These are phyloP conservation scores for Trogon melanurus DNA, from an alignment of 2,113 vertebrate species.

Conservation along the genomic window DNA sequence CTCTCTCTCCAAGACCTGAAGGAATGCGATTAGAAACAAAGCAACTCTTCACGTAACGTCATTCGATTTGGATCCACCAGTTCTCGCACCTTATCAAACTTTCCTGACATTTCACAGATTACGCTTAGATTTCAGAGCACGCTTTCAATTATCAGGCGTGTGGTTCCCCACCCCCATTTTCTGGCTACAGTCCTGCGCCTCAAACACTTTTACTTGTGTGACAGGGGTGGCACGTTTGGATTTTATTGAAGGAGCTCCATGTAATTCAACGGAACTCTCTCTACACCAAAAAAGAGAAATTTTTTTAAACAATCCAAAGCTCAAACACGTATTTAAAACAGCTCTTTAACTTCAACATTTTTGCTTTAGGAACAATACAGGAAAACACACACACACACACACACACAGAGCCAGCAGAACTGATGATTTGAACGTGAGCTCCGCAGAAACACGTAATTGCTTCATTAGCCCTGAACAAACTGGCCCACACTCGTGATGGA, in stretches of 20 bases:
- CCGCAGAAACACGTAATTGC: background rate
- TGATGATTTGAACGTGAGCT: background rate
- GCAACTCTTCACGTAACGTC: background rate
- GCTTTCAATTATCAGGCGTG: background rate
- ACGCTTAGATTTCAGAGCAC: background rate
- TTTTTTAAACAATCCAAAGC: background rate
- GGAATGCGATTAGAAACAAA: background rate
- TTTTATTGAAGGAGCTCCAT: background rate
- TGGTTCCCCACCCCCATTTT: background rate
- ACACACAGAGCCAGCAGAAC: background rate
- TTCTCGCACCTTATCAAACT: background rate
- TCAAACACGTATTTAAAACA: background rate
- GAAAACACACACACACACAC: background rate
- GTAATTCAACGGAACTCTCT: constrained; percentile 17
- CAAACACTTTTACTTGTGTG: background rate
- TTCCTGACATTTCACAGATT: background rate
- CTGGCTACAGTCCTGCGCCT: background rate
- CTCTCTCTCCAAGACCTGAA: background rate
- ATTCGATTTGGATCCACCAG: background rate
- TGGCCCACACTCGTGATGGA: background rate
- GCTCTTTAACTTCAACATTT: background rate
- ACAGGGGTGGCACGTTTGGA: background rate
- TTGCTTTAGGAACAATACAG: background rate
- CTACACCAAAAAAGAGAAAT: background rate
- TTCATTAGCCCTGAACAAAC: background rate